phyloP scores from a whole-genome alignment of 2,797 vertebrate species.

The Scolopax bukidnonensis region DNA sequence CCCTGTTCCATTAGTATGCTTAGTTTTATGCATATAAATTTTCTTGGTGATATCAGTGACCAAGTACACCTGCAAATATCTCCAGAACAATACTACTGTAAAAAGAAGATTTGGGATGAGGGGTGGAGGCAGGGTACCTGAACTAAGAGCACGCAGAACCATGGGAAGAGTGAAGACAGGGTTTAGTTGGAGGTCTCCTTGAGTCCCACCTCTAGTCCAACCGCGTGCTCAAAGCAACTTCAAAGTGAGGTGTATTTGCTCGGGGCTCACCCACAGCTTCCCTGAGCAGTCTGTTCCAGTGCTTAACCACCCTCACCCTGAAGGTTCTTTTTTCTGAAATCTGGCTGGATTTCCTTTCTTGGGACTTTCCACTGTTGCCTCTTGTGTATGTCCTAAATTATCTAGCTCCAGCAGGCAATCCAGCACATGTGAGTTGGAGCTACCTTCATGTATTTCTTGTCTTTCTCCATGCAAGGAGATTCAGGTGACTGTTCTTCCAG shows the following conservation, averaged over 20 bases:
- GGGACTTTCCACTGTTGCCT: not conserved
- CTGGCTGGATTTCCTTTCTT: not conserved
- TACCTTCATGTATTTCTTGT: not conserved
- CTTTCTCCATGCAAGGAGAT: not conserved
- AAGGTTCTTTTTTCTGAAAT: not conserved
- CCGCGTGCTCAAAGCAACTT: not conserved
- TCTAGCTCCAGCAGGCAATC: not conserved
- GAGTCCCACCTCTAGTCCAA: not conserved
- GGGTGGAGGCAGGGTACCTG: not conserved
- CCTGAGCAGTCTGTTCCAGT: not conserved
- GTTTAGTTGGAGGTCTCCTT: not conserved
- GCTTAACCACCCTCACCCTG: not conserved
- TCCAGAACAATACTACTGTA: not conserved
- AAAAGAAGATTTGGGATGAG: not conserved
- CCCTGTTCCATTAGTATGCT: not conserved
- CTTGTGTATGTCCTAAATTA: not conserved
- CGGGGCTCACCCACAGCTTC: not conserved
- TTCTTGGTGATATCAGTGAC: not conserved
- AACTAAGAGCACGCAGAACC: not conserved
- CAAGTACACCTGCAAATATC: not conserved
- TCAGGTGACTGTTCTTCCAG: not conserved
- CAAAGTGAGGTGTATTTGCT: not conserved
- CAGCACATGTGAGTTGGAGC: not conserved
- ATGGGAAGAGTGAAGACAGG: not conserved
- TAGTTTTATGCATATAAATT: not conserved